These are phyloP conservation scores for Helogale parvula DNA, from an alignment of 2,113 vertebrate genomes.

Conservation along the genomic window DNA sequence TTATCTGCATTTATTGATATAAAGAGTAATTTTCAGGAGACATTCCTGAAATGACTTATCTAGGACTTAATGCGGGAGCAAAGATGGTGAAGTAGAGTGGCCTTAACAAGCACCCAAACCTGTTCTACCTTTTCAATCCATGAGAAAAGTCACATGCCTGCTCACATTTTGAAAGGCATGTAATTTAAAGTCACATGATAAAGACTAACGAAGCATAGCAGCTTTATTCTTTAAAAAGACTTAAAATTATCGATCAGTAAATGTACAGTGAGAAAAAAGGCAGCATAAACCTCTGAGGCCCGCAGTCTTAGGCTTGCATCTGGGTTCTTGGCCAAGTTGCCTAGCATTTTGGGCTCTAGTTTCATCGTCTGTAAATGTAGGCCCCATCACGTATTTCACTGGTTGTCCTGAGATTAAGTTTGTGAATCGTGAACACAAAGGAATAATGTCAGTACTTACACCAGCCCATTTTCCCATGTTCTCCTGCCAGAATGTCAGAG, in stretches of 20 bases:
- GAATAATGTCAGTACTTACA: neutral
- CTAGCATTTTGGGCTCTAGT: no score
- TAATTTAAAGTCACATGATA: neutral
- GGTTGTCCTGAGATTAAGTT: neutral
- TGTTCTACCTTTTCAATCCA: neutral
- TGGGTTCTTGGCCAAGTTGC: neutral
- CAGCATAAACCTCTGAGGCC: neutral
- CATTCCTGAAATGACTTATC: neutral
- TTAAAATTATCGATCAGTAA: neutral
- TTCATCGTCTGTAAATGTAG: neutral
- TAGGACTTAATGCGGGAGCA: neutral
- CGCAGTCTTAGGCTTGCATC: neutral
- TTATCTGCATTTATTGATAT: neutral
- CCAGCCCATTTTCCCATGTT: neutral
- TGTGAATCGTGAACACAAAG: neutral
- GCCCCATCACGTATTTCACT: neutral
- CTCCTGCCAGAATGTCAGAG: neutral
- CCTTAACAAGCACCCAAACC: neutral
- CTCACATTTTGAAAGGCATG: neutral
- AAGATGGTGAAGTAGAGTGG: neutral
- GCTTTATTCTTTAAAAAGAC: neutral
- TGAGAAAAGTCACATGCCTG: neutral
- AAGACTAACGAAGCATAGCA: neutral
- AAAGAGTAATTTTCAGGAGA: conserved; percentile 2
- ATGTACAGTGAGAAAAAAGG: neutral